Evolutionary conservation across 2,797 vertebrate species (phyloP).

Genomic region (Hapalemur alaotrensis): DNA sequence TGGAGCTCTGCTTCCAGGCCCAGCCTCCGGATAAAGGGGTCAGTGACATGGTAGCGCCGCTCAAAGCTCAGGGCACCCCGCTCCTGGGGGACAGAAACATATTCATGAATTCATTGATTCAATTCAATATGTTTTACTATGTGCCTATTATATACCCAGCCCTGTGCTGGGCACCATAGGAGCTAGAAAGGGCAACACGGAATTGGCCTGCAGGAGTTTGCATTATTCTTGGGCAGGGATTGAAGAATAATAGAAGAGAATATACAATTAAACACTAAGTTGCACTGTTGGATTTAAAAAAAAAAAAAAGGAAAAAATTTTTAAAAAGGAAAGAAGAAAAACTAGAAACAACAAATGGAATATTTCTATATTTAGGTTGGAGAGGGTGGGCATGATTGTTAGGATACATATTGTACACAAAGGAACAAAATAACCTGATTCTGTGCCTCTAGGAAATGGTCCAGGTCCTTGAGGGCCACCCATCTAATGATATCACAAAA

Average conservation of each 20-base stretch:
- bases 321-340: too few species aligned
- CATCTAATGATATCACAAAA: too few species aligned
- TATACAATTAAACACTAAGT: conserved; percentile 6
- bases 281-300: background rate
- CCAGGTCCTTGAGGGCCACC: too few species aligned
- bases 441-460: too few species aligned
- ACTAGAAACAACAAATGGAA: too few species aligned
- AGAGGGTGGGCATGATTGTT: too few species aligned
- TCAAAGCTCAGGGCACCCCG: conserved; percentile 93
- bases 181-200: background rate
- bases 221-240: background rate
- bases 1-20: conserved; percentile 97
- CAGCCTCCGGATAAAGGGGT: conserved; percentile 96
- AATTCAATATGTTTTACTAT: conserved; percentile 20
- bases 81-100: conserved; percentile 86
- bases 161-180: background rate
- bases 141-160: background rate
- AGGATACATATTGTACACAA: too few species aligned
- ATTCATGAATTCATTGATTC: background rate
- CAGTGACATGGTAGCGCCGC: conserved; percentile 94
- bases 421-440: too few species aligned
- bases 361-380: too few species aligned
- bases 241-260: background rate
- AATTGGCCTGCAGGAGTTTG: background rate
- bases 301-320: too few species aligned